Percentiles rank a stretch among this genome's conserved stretches.
Conservation (phyloP, 2,888 invertebrate genomes). For the Iselma pallidipennis region DNA sequence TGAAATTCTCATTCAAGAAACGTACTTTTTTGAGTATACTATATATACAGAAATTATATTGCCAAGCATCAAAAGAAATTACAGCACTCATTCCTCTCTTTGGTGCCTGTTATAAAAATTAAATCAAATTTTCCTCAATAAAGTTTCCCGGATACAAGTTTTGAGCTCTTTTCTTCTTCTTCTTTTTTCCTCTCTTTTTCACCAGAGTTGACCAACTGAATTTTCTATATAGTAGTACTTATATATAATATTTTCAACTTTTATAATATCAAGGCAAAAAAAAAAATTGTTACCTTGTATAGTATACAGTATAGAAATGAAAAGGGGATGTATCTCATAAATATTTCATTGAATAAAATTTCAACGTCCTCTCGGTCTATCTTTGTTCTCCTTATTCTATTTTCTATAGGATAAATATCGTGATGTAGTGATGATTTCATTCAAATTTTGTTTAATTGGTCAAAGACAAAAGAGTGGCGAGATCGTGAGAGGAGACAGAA, state of each 20-base stretch:
- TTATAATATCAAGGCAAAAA: too few relatives aligned
- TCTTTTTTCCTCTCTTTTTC: background rate
- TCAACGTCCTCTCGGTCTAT: background rate
- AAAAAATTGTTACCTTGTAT: background rate
- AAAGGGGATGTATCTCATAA: background rate
- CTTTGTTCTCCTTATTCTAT: background rate
- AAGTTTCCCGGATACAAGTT: constrained; percentile 57
- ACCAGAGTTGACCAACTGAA: constrained; percentile 26
- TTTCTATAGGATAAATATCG: background rate
- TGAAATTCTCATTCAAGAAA: constrained; percentile 48
- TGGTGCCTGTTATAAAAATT: constrained; percentile 56
- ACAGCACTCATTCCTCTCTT: constrained; percentile 57
- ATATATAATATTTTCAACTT: too few relatives aligned
- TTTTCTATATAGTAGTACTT: constrained; percentile 10
- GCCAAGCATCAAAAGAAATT: constrained; percentile 57
- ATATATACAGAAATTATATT: constrained; percentile 55
- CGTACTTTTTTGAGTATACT: constrained; percentile 48
- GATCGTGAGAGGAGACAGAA: too few relatives aligned
- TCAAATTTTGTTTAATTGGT: constrained; percentile 1
- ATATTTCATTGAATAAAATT: background rate
- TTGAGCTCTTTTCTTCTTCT: constrained; percentile 37
- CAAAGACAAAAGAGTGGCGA: background rate
- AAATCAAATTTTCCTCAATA: constrained; percentile 58
- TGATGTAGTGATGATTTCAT: background rate
- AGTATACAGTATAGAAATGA: background rate